A percentile compares a stretch with the other conserved stretches of the same genome.
phyloP scores from a whole-genome alignment of 2,888 invertebrate species.

The Meghimatium bilineatum region DNA sequence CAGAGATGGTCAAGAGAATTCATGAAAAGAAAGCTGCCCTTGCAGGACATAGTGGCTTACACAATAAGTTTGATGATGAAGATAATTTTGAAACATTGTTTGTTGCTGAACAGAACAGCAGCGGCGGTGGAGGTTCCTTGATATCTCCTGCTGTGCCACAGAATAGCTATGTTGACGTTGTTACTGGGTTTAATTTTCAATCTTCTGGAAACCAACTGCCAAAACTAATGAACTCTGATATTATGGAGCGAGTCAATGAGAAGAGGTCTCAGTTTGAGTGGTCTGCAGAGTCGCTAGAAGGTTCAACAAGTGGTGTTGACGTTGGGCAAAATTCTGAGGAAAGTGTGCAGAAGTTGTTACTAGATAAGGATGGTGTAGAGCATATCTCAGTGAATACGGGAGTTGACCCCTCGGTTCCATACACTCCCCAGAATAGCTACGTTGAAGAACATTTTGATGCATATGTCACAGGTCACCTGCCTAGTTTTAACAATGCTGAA shows the following conservation, averaged over 20 bases:
- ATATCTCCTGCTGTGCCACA: constrained; percentile 63
- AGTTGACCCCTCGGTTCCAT: constrained; percentile 65
- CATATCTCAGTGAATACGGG: constrained; percentile 1
- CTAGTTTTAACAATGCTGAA: constrained; percentile 55
- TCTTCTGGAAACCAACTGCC: constrained; percentile 58
- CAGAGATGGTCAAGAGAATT: constrained; percentile 78
- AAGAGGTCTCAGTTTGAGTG: constrained; percentile 66
- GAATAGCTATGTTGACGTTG: constrained; percentile 53
- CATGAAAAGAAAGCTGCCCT: constrained; percentile 76
- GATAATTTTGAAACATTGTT: constrained; percentile 18
- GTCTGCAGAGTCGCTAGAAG: constrained; percentile 40
- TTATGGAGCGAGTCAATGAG: constrained; percentile 76
- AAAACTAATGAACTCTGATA: constrained; percentile 76
- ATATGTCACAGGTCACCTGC: constrained; percentile 45
- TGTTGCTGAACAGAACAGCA: constrained; percentile 27
- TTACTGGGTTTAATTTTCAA: constrained; percentile 21
- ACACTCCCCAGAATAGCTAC: constrained; percentile 77
- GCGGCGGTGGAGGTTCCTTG: constrained; percentile 37
- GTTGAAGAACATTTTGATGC: constrained; percentile 64
- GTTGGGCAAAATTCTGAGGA: constrained; percentile 31
- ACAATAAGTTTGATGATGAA: constrained; percentile 1
- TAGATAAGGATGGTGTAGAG: constrained; percentile 14
- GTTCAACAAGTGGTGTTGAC: constrained; percentile 34
- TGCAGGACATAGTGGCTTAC: constrained; percentile 34
- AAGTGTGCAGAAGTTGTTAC: neutral